These are phyloP conservation scores for Vannuccia rotundouncinata DNA, from an alignment of 2,888 invertebrate genomes.

Conservation along the genomic window DNA sequence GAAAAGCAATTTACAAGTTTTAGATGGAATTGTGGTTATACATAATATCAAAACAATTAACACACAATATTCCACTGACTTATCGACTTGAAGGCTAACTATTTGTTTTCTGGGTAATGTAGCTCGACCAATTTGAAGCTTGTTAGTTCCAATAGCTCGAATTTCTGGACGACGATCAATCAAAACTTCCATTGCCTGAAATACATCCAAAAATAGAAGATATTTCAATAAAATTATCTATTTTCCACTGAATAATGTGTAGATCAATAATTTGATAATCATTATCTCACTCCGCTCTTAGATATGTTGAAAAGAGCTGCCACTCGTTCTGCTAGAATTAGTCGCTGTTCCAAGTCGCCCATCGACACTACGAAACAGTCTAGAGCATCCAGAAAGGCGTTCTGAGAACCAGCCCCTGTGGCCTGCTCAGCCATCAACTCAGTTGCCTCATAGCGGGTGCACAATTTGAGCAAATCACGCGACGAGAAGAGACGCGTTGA, in stretches of 20 bases:
- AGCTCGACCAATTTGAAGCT: slow-evolving; percentile 50
- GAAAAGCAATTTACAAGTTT: no score
- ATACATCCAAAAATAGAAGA: background rate
- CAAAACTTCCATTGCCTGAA: background rate
- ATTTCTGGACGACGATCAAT: slow-evolving; percentile 12
- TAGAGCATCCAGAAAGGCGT: slow-evolving; percentile 71
- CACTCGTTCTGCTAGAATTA: slow-evolving; percentile 45
- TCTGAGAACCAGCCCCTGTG: slow-evolving; percentile 56
- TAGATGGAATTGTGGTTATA: no score
- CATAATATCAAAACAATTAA: no score
- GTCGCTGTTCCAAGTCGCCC: slow-evolving; percentile 62
- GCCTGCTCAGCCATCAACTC: slow-evolving; percentile 65
- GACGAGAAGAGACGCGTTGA: background rate
- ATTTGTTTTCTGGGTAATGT: slow-evolving; percentile 17
- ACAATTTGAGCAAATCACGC: slow-evolving; percentile 84
- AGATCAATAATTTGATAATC: background rate
- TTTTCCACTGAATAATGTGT: background rate
- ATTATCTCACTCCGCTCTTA: background rate
- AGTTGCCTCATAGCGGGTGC: slow-evolving; percentile 66
- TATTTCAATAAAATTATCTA: no score
- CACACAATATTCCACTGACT: no score
- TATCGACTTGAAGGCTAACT: no score
- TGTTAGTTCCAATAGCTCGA: background rate
- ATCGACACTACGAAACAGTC: slow-evolving; percentile 82
- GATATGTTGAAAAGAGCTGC: background rate